Conservation (phyloP, 2,113 vertebrate species). For the Casuarius casuarius region DNA sequence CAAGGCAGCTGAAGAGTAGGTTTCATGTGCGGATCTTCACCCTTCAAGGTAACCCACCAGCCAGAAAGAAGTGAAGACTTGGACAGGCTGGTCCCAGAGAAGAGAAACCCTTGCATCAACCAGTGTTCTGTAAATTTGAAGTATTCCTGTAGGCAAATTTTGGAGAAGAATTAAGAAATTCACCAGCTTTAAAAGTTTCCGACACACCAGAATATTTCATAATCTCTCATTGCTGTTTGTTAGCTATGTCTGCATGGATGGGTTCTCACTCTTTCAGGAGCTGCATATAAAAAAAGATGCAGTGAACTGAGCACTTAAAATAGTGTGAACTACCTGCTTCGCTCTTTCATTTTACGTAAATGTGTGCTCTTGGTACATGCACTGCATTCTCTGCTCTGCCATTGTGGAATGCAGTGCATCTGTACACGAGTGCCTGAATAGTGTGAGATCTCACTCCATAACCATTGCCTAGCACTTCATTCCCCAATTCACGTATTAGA, state of each 20-base stretch:
- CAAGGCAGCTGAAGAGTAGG: too few relatives aligned
- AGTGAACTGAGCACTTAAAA: not conserved
- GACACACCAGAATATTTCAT: not conserved
- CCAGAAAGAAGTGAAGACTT: too few relatives aligned
- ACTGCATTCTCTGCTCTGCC: not conserved
- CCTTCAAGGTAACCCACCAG: too few relatives aligned
- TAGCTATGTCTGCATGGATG: too few relatives aligned
- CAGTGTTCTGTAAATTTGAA: too few relatives aligned
- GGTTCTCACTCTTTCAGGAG: not conserved
- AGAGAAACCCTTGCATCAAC: too few relatives aligned
- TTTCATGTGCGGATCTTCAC: too few relatives aligned
- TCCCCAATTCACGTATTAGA: accelerated
- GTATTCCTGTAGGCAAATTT: too few relatives aligned
- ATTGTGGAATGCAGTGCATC: not conserved
- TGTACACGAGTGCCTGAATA: not conserved
- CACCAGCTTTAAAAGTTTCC: not conserved
- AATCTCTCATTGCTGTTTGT: not conserved
- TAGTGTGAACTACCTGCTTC: not conserved
- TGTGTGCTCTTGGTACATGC: accelerated
- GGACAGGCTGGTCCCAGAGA: too few relatives aligned
- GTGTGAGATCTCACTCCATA: not conserved
- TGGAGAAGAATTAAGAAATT: not conserved
- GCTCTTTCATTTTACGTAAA: not conserved
- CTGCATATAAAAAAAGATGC: accelerated
- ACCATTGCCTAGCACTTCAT: not conserved